phyloP scores from a whole-genome alignment of 2,113 vertebrate species.

The Rhagologus leucostigma region DNA sequence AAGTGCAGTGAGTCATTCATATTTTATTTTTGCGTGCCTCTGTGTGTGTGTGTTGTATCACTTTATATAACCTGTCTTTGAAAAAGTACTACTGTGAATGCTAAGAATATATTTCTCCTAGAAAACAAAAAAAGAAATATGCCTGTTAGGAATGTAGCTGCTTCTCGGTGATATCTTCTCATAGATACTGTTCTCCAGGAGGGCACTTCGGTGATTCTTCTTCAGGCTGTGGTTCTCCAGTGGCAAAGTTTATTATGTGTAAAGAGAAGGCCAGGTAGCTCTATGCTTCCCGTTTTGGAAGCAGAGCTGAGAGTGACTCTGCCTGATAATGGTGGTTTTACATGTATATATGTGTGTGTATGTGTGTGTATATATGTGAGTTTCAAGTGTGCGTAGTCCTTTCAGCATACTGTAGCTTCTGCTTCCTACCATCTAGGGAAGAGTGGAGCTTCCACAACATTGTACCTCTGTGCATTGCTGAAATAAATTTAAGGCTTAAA shows the following conservation, averaged over 20 bases:
- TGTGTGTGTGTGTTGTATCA: background rate
- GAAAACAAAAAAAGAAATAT: background rate
- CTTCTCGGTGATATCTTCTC: background rate
- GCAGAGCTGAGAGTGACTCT: background rate
- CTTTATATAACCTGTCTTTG: constrained; percentile 48
- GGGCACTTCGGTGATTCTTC: background rate
- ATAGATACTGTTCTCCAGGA: background rate
- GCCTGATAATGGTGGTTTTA: background rate
- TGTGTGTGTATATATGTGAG: background rate
- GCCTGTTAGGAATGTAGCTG: background rate
- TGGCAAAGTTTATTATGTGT: background rate
- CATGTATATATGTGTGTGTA: background rate
- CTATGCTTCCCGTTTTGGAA: background rate
- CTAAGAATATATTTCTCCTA: background rate
- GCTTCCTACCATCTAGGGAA: background rate
- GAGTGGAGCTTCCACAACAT: background rate
- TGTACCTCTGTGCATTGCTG: background rate
- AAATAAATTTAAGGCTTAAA: background rate
- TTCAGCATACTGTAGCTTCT: background rate
- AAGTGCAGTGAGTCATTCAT: constrained; percentile 65
- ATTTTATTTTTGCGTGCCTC: constrained; percentile 19
- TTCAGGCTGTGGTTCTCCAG: background rate
- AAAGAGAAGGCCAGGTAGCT: background rate
- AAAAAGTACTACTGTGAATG: constrained; percentile 12
- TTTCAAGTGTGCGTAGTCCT: background rate